Conservation (phyloP, 2,113 vertebrate species). For the Crotalus horridus region DNA sequence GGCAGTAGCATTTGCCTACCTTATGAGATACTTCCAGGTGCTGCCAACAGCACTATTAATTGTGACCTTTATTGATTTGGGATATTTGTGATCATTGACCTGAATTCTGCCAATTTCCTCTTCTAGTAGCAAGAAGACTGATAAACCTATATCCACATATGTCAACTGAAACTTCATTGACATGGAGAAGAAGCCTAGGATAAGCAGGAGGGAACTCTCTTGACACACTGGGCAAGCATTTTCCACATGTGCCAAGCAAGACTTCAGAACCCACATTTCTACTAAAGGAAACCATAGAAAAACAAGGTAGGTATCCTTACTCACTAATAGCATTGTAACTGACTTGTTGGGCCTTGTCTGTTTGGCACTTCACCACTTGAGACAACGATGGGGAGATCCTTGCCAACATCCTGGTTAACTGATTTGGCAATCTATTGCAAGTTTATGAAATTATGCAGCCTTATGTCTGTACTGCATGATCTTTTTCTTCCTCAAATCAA, state of each 20-base stretch:
- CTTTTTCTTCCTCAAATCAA: background rate
- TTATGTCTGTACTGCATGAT: background rate
- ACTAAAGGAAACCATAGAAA: background rate
- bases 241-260: background rate
- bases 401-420: background rate
- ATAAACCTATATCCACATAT: background rate
- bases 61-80: background rate
- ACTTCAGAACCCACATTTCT: background rate
- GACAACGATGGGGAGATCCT: background rate
- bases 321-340: background rate
- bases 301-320: background rate
- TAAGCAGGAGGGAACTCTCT: background rate
- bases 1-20: background rate
- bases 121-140: background rate
- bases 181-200: background rate
- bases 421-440: background rate
- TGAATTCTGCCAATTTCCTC: background rate
- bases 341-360: background rate
- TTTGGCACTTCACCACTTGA: background rate
- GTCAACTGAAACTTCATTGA: background rate
- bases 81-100: background rate
- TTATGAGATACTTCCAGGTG: background rate
- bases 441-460: background rate
- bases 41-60: background rate
- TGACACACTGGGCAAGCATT: background rate